Evolutionary conservation across 2,888 invertebrate genomes (phyloP).

Genomic region (Platycheirus albimanus): DNA sequence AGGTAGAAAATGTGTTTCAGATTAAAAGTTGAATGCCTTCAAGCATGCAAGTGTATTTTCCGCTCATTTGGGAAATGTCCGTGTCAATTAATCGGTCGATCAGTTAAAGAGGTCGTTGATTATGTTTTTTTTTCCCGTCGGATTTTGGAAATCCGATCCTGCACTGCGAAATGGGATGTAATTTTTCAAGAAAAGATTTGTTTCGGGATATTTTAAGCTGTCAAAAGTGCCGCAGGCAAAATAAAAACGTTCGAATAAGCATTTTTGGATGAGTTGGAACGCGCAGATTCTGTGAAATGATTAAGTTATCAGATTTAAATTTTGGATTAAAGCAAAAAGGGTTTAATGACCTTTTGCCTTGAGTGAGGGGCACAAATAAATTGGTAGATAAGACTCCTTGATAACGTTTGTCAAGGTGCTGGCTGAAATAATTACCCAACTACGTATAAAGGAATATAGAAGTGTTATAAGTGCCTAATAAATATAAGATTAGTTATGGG

Average conservation of each 20-base stretch:
- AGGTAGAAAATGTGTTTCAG: conserved; percentile 69
- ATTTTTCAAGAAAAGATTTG: conserved; percentile 38
- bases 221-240: conserved; percentile 6
- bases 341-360: background rate
- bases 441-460: too few relatives aligned
- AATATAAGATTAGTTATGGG: too few relatives aligned
- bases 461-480: too few relatives aligned
- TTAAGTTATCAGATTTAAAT: conserved; percentile 4
- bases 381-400: background rate
- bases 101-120: conserved; percentile 46
- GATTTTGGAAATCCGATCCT: conserved; percentile 44
- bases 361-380: background rate
- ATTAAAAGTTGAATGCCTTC: conserved; percentile 59
- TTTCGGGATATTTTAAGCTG: background rate
- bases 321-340: background rate
- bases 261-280: conserved; percentile 32
- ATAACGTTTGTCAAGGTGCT: background rate
- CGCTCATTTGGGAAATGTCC: conserved; percentile 64
- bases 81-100: conserved; percentile 63
- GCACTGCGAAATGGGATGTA: conserved; percentile 19
- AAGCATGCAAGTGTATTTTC: conserved; percentile 49
- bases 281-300: conserved; percentile 4
- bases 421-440: too few relatives aligned
- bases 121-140: background rate
- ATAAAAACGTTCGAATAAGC: background rate